Conservation (phyloP, 2,888 invertebrate genomes). For the Formica aserva region DNA sequence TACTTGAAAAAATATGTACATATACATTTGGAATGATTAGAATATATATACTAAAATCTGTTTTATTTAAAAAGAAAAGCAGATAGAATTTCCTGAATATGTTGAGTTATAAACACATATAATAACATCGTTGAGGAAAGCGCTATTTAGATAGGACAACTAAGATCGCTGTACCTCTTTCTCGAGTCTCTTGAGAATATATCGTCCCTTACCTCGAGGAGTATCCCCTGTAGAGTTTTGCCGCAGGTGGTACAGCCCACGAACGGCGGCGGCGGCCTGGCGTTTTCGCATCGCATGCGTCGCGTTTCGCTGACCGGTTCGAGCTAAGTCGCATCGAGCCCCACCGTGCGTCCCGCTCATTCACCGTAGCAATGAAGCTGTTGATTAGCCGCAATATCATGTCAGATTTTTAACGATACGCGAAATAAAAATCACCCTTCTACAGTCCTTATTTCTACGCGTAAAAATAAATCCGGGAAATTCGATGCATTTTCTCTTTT, state of each 20-base stretch:
- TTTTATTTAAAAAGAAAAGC: no score
- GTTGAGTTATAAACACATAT: neutral
- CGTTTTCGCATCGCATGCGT: slow-evolving; percentile 65
- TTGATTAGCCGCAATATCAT: slow-evolving; percentile 25
- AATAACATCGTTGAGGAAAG: neutral
- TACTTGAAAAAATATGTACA: neutral
- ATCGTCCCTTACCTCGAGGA: slow-evolving; percentile 37
- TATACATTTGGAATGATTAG: no score
- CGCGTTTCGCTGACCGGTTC: slow-evolving; percentile 82
- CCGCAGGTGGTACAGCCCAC: slow-evolving; percentile 50
- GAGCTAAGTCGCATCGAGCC: slow-evolving; percentile 26
- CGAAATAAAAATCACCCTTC: neutral
- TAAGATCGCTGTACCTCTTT: neutral
- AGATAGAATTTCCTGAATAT: neutral
- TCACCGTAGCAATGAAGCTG: slow-evolving; percentile 37
- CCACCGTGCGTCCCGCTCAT: slow-evolving; percentile 18
- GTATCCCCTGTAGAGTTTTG: slow-evolving; percentile 39
- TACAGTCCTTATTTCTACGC: no score
- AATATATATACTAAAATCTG: no score
- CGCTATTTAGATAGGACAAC: neutral
- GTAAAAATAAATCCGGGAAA: neutral
- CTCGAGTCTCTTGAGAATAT: slow-evolving; percentile 19
- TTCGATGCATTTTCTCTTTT: neutral
- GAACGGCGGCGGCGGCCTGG: slow-evolving; percentile 22
- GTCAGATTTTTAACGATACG: neutral